Evolutionary conservation across 2,888 invertebrate species (phyloP).

Genomic region (Morpho helenor): DNA sequence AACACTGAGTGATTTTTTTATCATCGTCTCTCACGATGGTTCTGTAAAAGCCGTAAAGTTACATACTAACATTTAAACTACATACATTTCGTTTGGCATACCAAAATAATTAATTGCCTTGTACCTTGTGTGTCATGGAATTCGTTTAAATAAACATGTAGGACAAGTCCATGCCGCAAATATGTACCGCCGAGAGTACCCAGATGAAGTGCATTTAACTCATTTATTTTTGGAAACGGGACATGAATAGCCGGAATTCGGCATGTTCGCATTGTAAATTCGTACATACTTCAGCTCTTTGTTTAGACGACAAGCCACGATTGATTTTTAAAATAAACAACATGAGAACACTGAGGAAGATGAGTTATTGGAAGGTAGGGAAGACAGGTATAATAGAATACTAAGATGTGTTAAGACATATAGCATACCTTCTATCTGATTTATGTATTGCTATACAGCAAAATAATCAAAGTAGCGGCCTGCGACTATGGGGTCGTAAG

Average conservation of each 20-base stretch:
- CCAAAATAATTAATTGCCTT: neutral
- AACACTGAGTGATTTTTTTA: too few species aligned
- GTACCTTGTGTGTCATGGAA: too few species aligned
- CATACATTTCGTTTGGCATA: neutral
- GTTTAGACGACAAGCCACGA: constrained; percentile 15
- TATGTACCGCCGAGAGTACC: constrained; percentile 26
- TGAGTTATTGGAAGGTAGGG: too few species aligned
- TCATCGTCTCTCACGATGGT: neutral
- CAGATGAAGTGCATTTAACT: constrained; percentile 58
- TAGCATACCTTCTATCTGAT: too few species aligned
- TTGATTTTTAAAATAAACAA: neutral
- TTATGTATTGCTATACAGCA: too few species aligned
- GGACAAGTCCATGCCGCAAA: constrained; percentile 3
- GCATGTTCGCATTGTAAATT: constrained; percentile 42
- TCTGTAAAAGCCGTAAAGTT: neutral
- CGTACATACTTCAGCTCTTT: constrained; percentile 38
- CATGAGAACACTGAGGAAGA: too few species aligned
- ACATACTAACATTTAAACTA: neutral
- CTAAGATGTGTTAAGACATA: too few species aligned
- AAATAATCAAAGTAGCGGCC: too few species aligned
- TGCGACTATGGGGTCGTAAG: too few species aligned
- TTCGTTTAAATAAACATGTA: neutral
- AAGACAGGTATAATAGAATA: too few species aligned
- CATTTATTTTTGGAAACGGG: constrained; percentile 56
- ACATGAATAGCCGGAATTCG: constrained; percentile 57